Evolutionary conservation across 2,888 invertebrate genomes (phyloP).

Genomic region (Rugalucina vietnamica): DNA sequence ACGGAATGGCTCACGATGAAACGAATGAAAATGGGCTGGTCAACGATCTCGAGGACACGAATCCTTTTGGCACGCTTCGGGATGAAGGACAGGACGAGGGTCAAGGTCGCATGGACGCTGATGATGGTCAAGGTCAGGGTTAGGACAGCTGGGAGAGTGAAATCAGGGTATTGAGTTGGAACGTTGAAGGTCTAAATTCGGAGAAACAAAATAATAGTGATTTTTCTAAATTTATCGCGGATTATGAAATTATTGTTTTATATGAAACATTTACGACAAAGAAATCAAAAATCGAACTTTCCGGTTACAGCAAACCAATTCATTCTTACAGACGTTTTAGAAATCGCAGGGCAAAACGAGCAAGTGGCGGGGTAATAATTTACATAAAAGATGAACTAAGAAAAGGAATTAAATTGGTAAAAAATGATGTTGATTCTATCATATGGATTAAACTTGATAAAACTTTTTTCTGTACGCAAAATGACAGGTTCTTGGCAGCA

Average conservation of each 20-base stretch:
- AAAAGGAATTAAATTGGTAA: not conserved
- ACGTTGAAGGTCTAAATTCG: conserved; percentile 9
- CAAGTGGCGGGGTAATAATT: not conserved
- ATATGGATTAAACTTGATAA: not conserved
- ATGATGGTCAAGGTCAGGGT: not conserved
- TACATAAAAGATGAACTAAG: not conserved
- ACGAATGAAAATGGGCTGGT: too few relatives aligned
- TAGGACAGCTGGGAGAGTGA: not conserved
- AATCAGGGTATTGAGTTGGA: not conserved
- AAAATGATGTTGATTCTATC: not conserved
- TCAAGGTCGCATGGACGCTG: too few relatives aligned
- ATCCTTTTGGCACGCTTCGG: too few relatives aligned
- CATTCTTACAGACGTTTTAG: conserved; percentile 12
- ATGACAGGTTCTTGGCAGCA: not conserved
- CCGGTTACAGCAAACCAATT: not conserved
- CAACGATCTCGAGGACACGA: too few relatives aligned
- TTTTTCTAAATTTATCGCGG: not conserved
- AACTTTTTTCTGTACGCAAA: not conserved
- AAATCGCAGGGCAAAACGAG: not conserved
- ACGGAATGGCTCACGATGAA: too few relatives aligned
- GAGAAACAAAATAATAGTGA: not conserved
- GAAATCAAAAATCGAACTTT: not conserved
- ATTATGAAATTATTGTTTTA: conserved; percentile 6
- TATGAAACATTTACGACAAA: not conserved
- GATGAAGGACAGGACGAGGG: not conserved